These are phyloP conservation scores for Crotophaga sulcirostris DNA, from an alignment of 2,113 vertebrate genomes.

Conservation along the genomic window DNA sequence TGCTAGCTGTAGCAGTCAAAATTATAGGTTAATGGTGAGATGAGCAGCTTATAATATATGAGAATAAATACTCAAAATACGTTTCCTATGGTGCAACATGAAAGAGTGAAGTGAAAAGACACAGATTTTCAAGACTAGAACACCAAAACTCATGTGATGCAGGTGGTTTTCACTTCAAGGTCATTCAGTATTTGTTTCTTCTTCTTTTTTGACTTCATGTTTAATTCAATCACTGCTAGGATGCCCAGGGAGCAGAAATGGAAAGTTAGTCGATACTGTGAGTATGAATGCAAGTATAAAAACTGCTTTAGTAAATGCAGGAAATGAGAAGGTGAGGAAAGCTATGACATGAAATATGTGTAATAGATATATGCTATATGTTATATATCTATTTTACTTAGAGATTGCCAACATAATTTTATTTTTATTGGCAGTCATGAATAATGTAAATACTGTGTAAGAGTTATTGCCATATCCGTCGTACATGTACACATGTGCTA, in stretches of 20 bases:
- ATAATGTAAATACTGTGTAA: neutral
- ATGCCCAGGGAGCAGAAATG: conserved; percentile 36
- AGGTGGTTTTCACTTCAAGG: conserved; percentile 79
- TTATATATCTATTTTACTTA: neutral
- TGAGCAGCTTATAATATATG: conserved; percentile 52
- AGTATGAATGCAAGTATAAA: conserved; percentile 27
- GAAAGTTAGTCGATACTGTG: conserved; percentile 48
- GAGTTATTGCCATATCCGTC: neutral
- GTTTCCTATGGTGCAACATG: conserved; percentile 36
- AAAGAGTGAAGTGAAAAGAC: conserved; percentile 37
- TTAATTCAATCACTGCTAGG: conserved; percentile 55
- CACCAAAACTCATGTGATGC: conserved; percentile 72
- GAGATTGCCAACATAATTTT: neutral
- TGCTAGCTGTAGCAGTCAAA: conserved; percentile 48
- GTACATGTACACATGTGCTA: neutral
- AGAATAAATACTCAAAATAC: conserved; percentile 71
- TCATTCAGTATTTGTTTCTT: conserved; percentile 58
- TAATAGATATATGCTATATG: neutral
- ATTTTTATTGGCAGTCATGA: neutral
- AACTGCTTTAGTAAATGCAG: conserved; percentile 24
- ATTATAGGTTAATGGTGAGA: conserved; percentile 54
- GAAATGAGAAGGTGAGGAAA: neutral
- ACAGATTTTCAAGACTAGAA: conserved; percentile 62
- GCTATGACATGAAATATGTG: neutral
- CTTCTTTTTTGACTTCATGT: conserved; percentile 43